Percentiles rank a stretch among this genome's conserved stretches.
These are phyloP conservation scores for Berghia stephanieae DNA, from an alignment of 1,140 invertebrate species.

Conservation along the genomic window DNA sequence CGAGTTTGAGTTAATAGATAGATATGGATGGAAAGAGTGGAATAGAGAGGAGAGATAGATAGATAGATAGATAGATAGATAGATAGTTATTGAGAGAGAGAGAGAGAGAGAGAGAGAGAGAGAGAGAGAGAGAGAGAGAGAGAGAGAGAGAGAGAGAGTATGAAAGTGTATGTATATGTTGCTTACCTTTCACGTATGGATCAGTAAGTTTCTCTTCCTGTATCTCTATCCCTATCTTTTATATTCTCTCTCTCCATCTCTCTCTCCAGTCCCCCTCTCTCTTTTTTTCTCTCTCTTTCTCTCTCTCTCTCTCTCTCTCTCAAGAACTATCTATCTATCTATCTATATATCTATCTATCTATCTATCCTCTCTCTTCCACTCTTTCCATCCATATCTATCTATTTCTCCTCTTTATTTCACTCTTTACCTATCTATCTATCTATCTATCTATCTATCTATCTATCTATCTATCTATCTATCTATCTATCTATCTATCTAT, in stretches of 20 bases:
- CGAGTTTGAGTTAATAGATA: too few species aligned
- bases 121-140: conserved; percentile 1
- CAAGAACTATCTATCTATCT: too few species aligned
- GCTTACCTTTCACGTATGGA: neutral
- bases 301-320: neutral
- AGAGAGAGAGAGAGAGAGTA: neutral
- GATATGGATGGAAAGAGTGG: neutral
- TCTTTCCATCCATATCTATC: too few species aligned
- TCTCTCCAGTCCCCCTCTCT: neutral
- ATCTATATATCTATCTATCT: too few species aligned
- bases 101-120: neutral
- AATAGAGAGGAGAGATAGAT: neutral
- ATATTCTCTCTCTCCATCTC: neutral
- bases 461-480: conserved; percentile 10
- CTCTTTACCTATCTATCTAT: too few species aligned
- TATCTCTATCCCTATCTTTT: neutral
- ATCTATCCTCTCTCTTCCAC: too few species aligned
- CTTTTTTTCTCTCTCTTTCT: neutral
- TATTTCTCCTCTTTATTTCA: too few species aligned
- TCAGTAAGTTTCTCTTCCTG: neutral
- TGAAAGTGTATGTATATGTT: conserved; percentile 12
- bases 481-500: too few species aligned
- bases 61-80: neutral
- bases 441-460: conserved; percentile 9
- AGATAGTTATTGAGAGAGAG: neutral